These are phyloP conservation scores for Macrosteles quadrilineatus DNA, from an alignment of 1,140 invertebrate genomes.

Conservation along the genomic window DNA sequence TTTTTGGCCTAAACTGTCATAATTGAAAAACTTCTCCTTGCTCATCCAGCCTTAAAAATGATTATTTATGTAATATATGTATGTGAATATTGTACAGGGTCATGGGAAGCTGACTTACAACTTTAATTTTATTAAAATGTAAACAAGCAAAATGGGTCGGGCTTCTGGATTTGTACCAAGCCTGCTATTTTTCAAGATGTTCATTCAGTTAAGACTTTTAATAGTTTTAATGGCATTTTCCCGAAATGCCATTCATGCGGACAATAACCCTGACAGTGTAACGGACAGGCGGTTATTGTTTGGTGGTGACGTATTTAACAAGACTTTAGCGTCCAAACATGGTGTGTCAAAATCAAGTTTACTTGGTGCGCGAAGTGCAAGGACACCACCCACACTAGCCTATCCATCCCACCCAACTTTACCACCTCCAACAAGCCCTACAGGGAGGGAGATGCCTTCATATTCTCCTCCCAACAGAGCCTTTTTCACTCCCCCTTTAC, in stretches of 20 bases:
- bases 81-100: too few species aligned
- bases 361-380: constrained; percentile 34
- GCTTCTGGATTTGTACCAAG: not conserved
- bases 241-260: constrained; percentile 20
- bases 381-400: constrained; percentile 38
- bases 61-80: too few species aligned
- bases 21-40: too few species aligned
- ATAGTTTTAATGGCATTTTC: constrained; percentile 21
- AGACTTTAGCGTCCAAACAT: constrained; percentile 42
- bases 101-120: too few species aligned
- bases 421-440: constrained; percentile 35
- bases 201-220: not conserved
- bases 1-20: too few species aligned
- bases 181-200: constrained; percentile 2
- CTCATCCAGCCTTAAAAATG: too few species aligned
- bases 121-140: constrained; percentile 1
- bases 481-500: constrained; percentile 76
- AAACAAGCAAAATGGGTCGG: not conserved
- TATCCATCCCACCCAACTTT: constrained; percentile 27
- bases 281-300: constrained; percentile 36
- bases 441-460: constrained; percentile 64
- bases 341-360: constrained; percentile 34
- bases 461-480: constrained; percentile 75
- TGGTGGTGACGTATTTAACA: constrained; percentile 41
- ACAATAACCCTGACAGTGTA: constrained; percentile 25